Evolutionary conservation across 2,888 invertebrate species (phyloP).

Genomic region (Apoda limacodes): DNA sequence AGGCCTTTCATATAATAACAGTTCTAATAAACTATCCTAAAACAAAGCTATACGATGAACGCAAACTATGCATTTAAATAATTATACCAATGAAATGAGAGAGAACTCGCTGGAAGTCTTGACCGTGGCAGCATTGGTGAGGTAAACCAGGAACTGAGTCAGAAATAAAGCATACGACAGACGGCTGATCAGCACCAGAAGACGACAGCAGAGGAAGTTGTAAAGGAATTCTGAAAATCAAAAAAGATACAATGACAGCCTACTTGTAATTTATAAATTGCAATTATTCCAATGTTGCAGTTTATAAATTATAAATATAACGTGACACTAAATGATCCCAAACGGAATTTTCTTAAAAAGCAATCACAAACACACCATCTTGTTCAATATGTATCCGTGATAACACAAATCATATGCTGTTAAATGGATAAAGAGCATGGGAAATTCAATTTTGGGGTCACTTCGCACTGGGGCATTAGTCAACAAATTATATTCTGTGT

Average conservation of each 20-base stretch:
- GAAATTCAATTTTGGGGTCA: too few relatives aligned
- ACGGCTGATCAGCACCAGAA: constrained; percentile 72
- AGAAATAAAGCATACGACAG: constrained; percentile 77
- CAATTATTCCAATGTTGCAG: too few relatives aligned
- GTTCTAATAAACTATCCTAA: too few relatives aligned
- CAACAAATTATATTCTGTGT: too few relatives aligned
- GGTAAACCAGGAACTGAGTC: constrained; percentile 74
- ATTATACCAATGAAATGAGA: constrained; percentile 61
- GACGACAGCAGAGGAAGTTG: constrained; percentile 62
- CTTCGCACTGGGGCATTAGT: too few relatives aligned
- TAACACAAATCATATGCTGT: too few relatives aligned
- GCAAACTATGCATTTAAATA: not conserved
- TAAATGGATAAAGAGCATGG: too few relatives aligned
- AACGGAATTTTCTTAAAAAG: not conserved
- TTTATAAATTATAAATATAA: too few relatives aligned
- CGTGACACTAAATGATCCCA: not conserved
- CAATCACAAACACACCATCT: constrained; percentile 1
- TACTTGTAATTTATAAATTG: too few relatives aligned
- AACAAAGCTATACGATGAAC: too few relatives aligned
- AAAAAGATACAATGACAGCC: constrained; percentile 8
- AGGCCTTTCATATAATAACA: too few relatives aligned
- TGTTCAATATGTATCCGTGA: too few relatives aligned
- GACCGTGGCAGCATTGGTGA: constrained; percentile 73
- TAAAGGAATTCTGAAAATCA: constrained; percentile 56
- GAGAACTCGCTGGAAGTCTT: constrained; percentile 72